Conservation (phyloP, 1,140 invertebrate species). For the Meteorus sp. region DNA sequence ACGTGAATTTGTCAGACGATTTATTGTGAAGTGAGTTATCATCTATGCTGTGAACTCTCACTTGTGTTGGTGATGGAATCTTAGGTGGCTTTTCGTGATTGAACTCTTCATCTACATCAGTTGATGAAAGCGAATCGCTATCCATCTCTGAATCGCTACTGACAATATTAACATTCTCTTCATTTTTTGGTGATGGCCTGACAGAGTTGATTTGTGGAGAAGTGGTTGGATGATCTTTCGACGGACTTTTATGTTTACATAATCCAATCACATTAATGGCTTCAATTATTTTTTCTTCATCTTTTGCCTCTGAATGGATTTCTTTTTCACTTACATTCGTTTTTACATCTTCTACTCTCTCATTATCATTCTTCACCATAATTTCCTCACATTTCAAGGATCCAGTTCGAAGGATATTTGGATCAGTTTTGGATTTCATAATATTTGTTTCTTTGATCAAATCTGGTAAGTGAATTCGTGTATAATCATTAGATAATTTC, state of each 20-base stretch:
- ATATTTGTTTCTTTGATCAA: slow-evolving; percentile 53
- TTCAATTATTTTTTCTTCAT: slow-evolving; percentile 44
- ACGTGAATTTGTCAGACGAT: slow-evolving; percentile 40
- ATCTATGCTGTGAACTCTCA: slow-evolving; percentile 51
- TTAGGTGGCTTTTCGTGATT: slow-evolving; percentile 24
- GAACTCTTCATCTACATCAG: slow-evolving; percentile 35
- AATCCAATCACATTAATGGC: no score
- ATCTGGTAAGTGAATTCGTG: slow-evolving; percentile 47
- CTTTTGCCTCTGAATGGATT: slow-evolving; percentile 26
- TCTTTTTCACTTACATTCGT: slow-evolving; percentile 8
- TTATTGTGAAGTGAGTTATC: slow-evolving; percentile 50
- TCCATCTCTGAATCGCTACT: slow-evolving; percentile 61
- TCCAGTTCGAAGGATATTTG: slow-evolving; percentile 26
- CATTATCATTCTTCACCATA: neutral
- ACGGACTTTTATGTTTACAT: no score
- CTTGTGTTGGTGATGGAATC: slow-evolving; percentile 43
- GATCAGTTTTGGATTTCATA: slow-evolving; percentile 42
- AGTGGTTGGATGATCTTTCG: no score
- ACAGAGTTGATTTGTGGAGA: no score
- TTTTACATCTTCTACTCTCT: slow-evolving; percentile 14
- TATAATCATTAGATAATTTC: slow-evolving; percentile 14
- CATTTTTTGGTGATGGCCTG: no score
- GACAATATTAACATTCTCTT: slow-evolving; percentile 25
- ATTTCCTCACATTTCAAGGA: slow-evolving; percentile 10
- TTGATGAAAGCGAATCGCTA: slow-evolving; percentile 66